Percentiles rank a stretch among this genome's conserved stretches.
Evolutionary conservation across 2,888 invertebrate genomes (phyloP).

Genomic region (Phortica magna): DNA sequence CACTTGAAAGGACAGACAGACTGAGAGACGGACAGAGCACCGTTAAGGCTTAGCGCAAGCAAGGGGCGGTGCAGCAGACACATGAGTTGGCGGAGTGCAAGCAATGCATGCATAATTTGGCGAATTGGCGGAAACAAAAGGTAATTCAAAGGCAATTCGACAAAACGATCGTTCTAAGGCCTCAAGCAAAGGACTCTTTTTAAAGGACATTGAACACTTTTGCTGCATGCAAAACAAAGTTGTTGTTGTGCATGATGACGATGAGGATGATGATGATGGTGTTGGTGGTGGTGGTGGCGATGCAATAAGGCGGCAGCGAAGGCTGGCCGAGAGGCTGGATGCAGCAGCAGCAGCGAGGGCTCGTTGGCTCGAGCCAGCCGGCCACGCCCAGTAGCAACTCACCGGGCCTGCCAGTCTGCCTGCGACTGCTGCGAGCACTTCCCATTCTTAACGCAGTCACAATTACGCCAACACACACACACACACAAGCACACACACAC

Average conservation of each 20-base stretch:
- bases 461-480: conserved; percentile 28
- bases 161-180: no score
- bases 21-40: no score
- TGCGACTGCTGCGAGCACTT: conserved; percentile 14
- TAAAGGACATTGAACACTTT: background rate
- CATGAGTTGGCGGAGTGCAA: background rate
- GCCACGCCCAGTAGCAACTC: conserved; percentile 23
- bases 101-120: conserved; percentile 11
- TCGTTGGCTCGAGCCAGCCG: conserved; percentile 13
- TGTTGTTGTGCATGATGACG: conserved; percentile 26
- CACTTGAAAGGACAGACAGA: background rate
- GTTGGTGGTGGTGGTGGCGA: conserved; percentile 32
- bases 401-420: background rate
- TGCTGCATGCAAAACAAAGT: conserved; percentile 37
- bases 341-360: conserved; percentile 38
- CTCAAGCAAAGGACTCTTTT: background rate
- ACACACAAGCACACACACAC: conserved; percentile 32
- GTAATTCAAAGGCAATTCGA: conserved; percentile 12
- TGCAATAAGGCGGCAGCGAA: conserved; percentile 54
- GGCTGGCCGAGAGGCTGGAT: conserved; percentile 60
- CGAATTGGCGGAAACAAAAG: conserved; percentile 15
- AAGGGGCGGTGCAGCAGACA: no score
- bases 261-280: conserved; percentile 31
- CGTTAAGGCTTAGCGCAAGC: no score
- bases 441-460: conserved; percentile 39